Evolutionary conservation across 2,113 vertebrate species (phyloP).

Genomic region (Bufo bufo): DNA sequence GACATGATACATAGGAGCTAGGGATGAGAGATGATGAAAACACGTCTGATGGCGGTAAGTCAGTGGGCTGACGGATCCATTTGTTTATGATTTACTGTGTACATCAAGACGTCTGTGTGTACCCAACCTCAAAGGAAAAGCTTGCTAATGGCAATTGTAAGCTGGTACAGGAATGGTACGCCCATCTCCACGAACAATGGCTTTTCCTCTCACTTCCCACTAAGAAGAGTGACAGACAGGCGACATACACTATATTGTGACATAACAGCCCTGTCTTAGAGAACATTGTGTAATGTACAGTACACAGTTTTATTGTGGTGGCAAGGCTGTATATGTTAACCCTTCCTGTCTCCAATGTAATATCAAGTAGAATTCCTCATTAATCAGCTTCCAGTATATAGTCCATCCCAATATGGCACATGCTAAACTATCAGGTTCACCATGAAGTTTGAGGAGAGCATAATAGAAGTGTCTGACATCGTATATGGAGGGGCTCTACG

Average conservation of each 20-base stretch:
- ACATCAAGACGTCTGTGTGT: conserved; percentile 38
- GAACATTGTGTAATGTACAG: conserved; percentile 45
- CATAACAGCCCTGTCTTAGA: conserved; percentile 30
- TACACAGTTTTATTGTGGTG: not conserved
- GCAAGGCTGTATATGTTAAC: conserved; percentile 27
- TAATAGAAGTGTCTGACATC: no score
- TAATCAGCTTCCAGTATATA: not conserved
- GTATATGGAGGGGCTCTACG: no score
- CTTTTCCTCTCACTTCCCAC: conserved; percentile 50
- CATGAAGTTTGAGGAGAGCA: no score
- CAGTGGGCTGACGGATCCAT: conserved; percentile 1
- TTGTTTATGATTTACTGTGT: conserved; percentile 26
- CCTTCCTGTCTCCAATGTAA: conserved; percentile 8
- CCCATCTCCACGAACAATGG: conserved; percentile 46
- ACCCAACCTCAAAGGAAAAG: conserved; percentile 46
- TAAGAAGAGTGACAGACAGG: conserved; percentile 21
- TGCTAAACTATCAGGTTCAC: no score
- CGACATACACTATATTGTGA: conserved; percentile 8
- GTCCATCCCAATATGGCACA: no score
- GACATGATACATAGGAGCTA: not conserved
- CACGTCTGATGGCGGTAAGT: not conserved
- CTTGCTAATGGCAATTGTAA: conserved; percentile 34
- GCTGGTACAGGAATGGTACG: conserved; percentile 41
- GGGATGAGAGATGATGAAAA: not conserved
- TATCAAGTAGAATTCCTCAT: not conserved